These are phyloP conservation scores for Numenius arquata DNA, from an alignment of 2,113 vertebrate species.

Conservation along the genomic window DNA sequence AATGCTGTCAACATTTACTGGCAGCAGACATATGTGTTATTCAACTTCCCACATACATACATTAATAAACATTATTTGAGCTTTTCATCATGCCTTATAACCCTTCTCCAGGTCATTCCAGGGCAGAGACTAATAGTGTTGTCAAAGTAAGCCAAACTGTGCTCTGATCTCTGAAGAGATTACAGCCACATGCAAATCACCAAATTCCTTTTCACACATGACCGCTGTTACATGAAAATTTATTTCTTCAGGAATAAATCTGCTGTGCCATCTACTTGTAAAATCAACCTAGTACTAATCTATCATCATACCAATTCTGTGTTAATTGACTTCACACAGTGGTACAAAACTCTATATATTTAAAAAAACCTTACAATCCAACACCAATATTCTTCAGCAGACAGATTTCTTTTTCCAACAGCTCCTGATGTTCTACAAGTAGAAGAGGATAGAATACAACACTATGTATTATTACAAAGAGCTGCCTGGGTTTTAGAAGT, in stretches of 20 bases:
- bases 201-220: not conserved
- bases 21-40: not conserved
- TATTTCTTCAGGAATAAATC: not conserved
- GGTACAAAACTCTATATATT: not conserved
- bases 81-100: not conserved
- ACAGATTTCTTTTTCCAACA: not conserved
- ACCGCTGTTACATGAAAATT: not conserved
- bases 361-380: not conserved
- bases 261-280: not conserved
- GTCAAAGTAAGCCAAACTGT: not conserved
- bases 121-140: not conserved
- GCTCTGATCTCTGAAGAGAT: not conserved
- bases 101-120: not conserved
- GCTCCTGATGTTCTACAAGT: not conserved
- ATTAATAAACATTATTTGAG: not conserved
- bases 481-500: not conserved
- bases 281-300: not conserved
- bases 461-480: not conserved
- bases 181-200: not conserved
- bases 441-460: not conserved
- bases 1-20: not conserved
- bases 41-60: not conserved
- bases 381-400: not conserved
- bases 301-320: not conserved
- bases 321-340: not conserved